phyloP scores from a whole-genome alignment of 2,113 vertebrate species.

The Lophura nycthemera region DNA sequence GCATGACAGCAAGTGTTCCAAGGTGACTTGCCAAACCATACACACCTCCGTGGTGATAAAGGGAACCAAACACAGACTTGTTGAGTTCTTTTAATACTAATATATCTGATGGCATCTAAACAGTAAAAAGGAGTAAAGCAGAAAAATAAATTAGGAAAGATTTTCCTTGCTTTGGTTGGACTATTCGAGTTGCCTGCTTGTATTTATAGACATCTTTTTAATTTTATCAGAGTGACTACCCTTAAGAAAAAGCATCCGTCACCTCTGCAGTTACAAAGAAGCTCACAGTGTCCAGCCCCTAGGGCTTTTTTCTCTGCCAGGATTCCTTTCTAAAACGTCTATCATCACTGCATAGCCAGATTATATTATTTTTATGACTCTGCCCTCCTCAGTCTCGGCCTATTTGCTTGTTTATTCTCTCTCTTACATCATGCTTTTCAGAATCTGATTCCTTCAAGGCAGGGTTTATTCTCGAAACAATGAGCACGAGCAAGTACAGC shows the following conservation, averaged over 20 bases:
- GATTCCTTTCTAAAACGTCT: background rate
- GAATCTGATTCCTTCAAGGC: background rate
- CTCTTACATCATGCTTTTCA: background rate
- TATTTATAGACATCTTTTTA: background rate
- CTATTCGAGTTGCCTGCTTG: background rate
- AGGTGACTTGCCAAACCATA: background rate
- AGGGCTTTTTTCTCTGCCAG: background rate
- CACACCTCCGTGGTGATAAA: background rate
- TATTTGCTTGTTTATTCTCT: background rate
- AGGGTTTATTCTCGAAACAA: constrained; percentile 26
- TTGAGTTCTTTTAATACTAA: background rate
- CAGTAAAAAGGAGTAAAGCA: background rate
- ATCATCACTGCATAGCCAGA: background rate
- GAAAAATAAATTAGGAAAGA: background rate
- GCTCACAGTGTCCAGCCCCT: background rate
- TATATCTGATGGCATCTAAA: background rate
- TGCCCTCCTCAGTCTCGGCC: background rate
- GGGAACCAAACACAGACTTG: background rate
- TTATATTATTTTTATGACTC: background rate
- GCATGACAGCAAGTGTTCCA: background rate
- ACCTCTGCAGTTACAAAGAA: background rate
- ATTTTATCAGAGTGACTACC: background rate
- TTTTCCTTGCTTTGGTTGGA: background rate
- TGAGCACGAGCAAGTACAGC: background rate
- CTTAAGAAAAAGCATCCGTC: background rate